Evolutionary conservation across 2,113 vertebrate species (phyloP), one percentile per base, ranked within the genome.

Genomic region (Scatophagus argus): DNA sequence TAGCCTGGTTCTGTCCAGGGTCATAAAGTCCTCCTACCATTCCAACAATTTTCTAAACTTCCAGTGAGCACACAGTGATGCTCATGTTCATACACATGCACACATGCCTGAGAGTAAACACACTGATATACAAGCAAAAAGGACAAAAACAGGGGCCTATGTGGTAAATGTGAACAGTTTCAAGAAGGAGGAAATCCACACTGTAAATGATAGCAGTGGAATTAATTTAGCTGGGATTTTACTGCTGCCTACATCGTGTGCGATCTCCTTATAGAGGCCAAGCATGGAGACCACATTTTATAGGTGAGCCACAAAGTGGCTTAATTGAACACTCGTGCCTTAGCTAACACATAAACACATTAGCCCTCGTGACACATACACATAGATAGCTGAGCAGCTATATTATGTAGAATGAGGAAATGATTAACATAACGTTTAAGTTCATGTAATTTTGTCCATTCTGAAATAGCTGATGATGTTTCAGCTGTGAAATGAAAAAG

Each of bases 321-420:
- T 74, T 85, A 88, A 87, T 88, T 81, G 64, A 66, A 81, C 63
- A 55, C 64, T 86, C 39, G 21, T 79, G 71, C 43, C 58, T 75
- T 52, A 69, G 61, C 63, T 46, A 32, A 55, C 68, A 77, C n/a
- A 80, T 58, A 58, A 79, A 73, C 65, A 70, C 69, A 77, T 79
- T 67, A 80, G 27, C 72, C 56, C 55, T 75, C 58, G 29, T 52
- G 16, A 83, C 41, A 67, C n/a, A 49, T 27, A 65, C 47, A 73
- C 61, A 34, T 41, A 41, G 36, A 56, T 4, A 68, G 31, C n/a
- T 41, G 43, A 25, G 52, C 34, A 17, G 11, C 17, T 29, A 23
- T 2, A 47, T 54, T 27, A 8, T 21, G 44, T 41, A 2, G 2
- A 46, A 63, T 44, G 4, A 47, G 17, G 13, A 23, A 43, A 49